A percentile compares a stretch with the other conserved stretches of the same genome.
phyloP scores from a whole-genome alignment of 2,797 vertebrate species.

The Mus caroli region DNA sequence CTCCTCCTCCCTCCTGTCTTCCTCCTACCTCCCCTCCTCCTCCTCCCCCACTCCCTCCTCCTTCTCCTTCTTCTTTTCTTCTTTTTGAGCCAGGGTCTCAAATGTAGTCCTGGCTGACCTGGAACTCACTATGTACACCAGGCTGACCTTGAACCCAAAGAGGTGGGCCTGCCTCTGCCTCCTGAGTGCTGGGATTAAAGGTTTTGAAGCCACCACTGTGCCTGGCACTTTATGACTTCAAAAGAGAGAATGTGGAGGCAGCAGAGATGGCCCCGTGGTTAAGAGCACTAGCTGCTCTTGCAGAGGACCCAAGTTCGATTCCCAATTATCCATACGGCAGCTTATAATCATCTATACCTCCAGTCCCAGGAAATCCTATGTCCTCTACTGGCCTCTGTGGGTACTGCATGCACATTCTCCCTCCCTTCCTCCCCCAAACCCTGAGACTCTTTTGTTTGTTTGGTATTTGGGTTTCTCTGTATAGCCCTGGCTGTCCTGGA shows the following conservation, averaged over 20 bases:
- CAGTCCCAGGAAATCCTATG: neutral
- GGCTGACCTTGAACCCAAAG: neutral
- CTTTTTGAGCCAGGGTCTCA: neutral
- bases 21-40: neutral
- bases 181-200: neutral
- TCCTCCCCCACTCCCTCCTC: neutral
- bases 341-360: neutral
- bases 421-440: fast-evolving
- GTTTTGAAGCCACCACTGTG: neutral
- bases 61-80: neutral
- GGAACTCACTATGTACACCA: neutral
- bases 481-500: no score
- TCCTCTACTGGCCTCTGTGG: neutral
- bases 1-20: neutral
- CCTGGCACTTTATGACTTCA: neutral
- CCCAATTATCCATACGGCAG: neutral
- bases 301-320: neutral
- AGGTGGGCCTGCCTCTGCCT: neutral
- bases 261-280: neutral
- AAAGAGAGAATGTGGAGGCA: neutral
- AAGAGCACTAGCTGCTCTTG: neutral
- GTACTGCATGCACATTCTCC: neutral
- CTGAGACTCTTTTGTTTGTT: no score
- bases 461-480: no score
- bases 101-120: neutral